Conservation (phyloP, 2,888 invertebrate species). For the Drosophila meridionalis region DNA sequence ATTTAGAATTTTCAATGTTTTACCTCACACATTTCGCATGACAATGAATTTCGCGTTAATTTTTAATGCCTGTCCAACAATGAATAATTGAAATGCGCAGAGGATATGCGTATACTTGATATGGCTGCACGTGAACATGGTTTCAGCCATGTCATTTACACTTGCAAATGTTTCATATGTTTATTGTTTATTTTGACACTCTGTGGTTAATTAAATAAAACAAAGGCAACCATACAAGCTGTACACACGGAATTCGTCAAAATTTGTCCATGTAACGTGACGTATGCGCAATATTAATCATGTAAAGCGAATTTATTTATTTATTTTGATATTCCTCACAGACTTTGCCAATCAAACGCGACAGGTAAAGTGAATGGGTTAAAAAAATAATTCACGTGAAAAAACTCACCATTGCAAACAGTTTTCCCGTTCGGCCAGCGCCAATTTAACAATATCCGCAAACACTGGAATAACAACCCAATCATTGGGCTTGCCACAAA, state of each 20-base stretch:
- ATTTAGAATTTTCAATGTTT: not conserved
- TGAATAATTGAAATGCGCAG: not conserved
- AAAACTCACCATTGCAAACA: conserved; percentile 84
- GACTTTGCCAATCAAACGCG: conserved; percentile 4
- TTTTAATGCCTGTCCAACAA: not conserved
- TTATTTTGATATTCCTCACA: conserved; percentile 6
- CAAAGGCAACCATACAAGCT: not conserved
- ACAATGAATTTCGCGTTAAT: not conserved
- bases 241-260: conserved; percentile 3
- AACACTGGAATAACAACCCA: conserved; percentile 86
- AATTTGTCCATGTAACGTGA: not conserved
- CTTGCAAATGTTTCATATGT: conserved; percentile 5
- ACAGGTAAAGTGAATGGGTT: conserved; percentile 8
- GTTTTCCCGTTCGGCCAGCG: conserved; percentile 84
- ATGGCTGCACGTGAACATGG: not conserved
- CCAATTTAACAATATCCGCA: conserved; percentile 85
- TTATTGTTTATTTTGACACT: conserved; percentile 16
- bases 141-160: conserved; percentile 4
- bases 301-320: conserved; percentile 2
- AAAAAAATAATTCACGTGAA: not conserved
- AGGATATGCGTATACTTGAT: not conserved
- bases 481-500: conserved; percentile 82
- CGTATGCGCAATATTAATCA: conserved; percentile 45
- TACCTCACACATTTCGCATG: not conserved
- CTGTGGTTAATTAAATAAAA: conserved; percentile 57